Percentiles rank a stretch among this genome's conserved stretches.
Evolutionary conservation across 2,888 invertebrate species (phyloP).

Genomic region (Papilio elwesi): DNA sequence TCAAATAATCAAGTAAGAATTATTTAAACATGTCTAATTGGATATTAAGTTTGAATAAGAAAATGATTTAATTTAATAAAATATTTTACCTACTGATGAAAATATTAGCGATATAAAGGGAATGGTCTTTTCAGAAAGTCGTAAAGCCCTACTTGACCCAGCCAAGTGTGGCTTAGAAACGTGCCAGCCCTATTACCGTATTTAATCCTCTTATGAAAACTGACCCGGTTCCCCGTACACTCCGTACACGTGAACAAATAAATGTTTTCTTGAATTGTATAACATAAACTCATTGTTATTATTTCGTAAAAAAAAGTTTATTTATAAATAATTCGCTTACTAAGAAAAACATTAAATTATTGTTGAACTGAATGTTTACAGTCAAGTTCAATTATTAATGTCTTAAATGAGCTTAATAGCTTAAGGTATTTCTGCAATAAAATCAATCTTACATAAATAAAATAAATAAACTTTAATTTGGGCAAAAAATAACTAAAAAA

Average conservation of each 20-base stretch:
- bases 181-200: constrained; percentile 64
- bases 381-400: no score
- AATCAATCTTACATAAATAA: no score
- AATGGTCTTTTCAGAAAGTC: constrained; percentile 26
- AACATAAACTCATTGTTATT: background rate
- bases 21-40: no score
- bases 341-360: background rate
- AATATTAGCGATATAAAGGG: constrained; percentile 8
- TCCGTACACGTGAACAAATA: constrained; percentile 11
- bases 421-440: no score
- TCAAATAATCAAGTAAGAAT: no score
- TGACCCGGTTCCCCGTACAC: constrained; percentile 46
- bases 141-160: constrained; percentile 73
- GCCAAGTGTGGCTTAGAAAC: constrained; percentile 59
- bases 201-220: constrained; percentile 71
- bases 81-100: background rate
- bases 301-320: background rate
- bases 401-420: no score
- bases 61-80: no score
- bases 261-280: constrained; percentile 20
- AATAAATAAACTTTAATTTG: no score
- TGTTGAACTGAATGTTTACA: no score
- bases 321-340: background rate
- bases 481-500: no score
- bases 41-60: no score